Conservation (phyloP, 1,140 invertebrate species). For the Ips nitidus region DNA sequence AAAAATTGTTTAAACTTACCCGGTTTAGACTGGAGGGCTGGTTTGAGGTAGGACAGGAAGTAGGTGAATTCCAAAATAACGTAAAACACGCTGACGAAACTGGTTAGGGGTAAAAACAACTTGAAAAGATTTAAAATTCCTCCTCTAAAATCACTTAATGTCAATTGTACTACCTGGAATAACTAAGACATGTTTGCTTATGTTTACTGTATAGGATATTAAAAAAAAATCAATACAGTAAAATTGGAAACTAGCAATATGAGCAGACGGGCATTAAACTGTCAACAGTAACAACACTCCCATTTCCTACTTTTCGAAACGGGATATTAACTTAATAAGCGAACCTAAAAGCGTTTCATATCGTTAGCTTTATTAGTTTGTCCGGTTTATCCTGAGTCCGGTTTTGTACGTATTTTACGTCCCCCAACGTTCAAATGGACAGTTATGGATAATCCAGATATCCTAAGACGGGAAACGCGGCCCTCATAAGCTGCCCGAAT, state of each 20-base stretch:
- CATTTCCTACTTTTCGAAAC: background rate
- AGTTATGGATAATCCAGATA: constrained; percentile 13
- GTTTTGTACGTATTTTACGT: constrained; percentile 4
- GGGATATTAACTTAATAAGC: constrained; percentile 10
- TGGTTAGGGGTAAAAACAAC: constrained; percentile 14
- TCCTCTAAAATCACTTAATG: too few relatives aligned
- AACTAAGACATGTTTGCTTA: too few relatives aligned
- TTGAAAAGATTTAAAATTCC: constrained; percentile 11
- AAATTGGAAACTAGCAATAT: too few relatives aligned
- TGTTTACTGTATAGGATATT: too few relatives aligned
- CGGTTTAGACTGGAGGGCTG: constrained; percentile 7
- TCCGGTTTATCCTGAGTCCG: constrained; percentile 7
- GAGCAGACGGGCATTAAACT: background rate
- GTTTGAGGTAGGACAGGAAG: constrained; percentile 45
- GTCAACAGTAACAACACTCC: background rate
- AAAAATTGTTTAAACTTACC: constrained; percentile 28
- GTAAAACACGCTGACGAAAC: constrained; percentile 39
- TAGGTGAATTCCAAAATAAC: constrained; percentile 43
- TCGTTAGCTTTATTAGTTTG: constrained; percentile 13
- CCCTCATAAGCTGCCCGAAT: constrained; percentile 3
- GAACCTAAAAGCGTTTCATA: background rate
- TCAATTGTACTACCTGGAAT: too few relatives aligned
- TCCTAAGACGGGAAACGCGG: background rate
- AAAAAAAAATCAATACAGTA: too few relatives aligned
- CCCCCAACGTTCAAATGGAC: background rate